phyloP scores from a whole-genome alignment of 2,888 invertebrate species.

The Calameuta idolon region DNA sequence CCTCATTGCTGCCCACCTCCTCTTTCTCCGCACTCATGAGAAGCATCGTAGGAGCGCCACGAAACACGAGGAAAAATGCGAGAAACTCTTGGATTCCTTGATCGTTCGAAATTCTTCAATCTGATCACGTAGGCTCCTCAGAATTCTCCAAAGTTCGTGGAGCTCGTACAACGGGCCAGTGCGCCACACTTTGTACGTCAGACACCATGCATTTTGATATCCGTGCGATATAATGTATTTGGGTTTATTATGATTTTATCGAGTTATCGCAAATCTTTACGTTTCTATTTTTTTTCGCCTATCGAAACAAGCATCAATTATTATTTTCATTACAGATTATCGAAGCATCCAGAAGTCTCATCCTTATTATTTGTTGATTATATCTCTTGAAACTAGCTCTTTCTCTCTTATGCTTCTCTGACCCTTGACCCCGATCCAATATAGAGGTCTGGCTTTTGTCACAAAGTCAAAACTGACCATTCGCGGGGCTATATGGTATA shows the following conservation, averaged over 20 bases:
- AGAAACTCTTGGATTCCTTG: background rate
- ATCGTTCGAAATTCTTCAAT: conserved; percentile 1
- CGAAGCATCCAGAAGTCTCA: background rate
- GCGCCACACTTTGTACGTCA: conserved; percentile 1
- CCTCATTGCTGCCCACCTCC: background rate
- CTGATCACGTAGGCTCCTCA: conserved; percentile 5
- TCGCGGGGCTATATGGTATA: conserved; percentile 21
- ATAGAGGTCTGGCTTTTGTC: background rate
- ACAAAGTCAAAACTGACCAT: background rate
- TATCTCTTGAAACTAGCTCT: no score
- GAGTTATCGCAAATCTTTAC: background rate
- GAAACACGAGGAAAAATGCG: conserved; percentile 2
- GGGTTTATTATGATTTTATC: no score
- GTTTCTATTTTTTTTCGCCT: background rate
- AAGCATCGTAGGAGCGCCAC: conserved; percentile 1
- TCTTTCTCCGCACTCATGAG: background rate
- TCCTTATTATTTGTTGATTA: background rate
- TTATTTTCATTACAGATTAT: background rate
- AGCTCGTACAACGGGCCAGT: background rate
- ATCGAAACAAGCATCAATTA: background rate
- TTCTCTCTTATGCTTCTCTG: background rate
- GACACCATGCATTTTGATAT: background rate
- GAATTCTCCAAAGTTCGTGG: conserved; percentile 5
- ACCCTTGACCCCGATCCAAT: background rate
- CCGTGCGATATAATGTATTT: background rate